Conservation (phyloP, 2,797 vertebrate genomes). For the Ctenosaura bakeri region DNA sequence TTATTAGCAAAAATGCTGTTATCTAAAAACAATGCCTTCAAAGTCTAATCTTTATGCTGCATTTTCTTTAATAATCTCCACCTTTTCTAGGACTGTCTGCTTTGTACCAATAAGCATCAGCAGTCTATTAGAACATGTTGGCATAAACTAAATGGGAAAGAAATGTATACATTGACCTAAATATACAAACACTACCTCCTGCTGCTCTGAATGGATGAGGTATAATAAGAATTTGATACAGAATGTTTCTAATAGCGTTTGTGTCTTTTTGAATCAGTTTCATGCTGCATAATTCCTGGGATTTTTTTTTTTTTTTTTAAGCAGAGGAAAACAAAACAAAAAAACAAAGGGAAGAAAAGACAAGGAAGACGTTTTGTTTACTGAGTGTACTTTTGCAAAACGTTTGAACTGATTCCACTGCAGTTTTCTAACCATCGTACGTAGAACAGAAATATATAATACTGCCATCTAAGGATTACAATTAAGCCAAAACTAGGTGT, state of each 20-base stretch:
- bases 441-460: background rate
- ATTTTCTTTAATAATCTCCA: slow-evolving; percentile 1
- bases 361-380: background rate
- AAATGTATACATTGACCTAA: slow-evolving; percentile 22
- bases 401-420: background rate
- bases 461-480: background rate
- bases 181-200: slow-evolving; percentile 9
- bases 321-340: background rate
- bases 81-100: background rate
- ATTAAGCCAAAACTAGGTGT: background rate
- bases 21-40: background rate
- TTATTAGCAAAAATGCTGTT: background rate
- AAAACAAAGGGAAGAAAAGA: background rate
- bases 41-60: slow-evolving; percentile 13
- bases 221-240: slow-evolving; percentile 11
- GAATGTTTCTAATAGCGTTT: background rate
- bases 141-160: slow-evolving; percentile 8
- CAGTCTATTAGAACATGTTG: slow-evolving; percentile 26
- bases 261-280: slow-evolving; percentile 22
- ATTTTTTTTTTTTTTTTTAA: background rate
- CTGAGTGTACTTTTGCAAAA: background rate
- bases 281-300: slow-evolving; percentile 10
- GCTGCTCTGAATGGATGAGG: slow-evolving; percentile 21
- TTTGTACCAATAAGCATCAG: slow-evolving; percentile 22
- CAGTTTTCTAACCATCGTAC: background rate